Percentiles rank a stretch among this genome's conserved stretches.
Evolutionary conservation across 1,140 invertebrate species (phyloP).

Genomic region (Heliothis virescens): DNA sequence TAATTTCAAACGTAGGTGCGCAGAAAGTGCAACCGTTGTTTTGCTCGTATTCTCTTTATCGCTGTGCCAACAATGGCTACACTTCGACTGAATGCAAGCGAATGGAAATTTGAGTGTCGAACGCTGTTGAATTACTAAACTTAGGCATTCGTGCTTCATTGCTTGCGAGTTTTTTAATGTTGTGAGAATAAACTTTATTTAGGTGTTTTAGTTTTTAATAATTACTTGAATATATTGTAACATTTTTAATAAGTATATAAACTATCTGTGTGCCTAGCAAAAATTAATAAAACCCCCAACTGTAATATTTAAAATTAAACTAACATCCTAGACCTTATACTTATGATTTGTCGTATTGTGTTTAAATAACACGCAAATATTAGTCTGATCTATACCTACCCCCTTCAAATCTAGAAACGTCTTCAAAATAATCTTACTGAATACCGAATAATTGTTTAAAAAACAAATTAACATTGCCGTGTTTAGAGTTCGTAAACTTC

Average conservation of each 20-base stretch:
- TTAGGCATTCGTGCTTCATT: not conserved
- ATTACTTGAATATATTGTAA: not conserved
- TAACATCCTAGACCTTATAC: too few relatives aligned
- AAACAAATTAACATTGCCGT: constrained; percentile 13
- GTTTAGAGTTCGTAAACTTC: constrained; percentile 19
- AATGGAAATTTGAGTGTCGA: constrained; percentile 10
- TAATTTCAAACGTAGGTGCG: not conserved
- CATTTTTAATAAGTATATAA: too few relatives aligned
- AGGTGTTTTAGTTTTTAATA: not conserved
- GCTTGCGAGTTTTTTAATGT: not conserved
- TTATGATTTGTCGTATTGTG: too few relatives aligned
- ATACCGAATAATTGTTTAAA: not conserved
- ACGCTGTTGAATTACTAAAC: constrained; percentile 1
- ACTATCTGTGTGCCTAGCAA: too few relatives aligned
- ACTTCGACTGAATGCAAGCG: constrained; percentile 23
- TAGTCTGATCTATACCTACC: too few relatives aligned
- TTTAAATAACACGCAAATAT: too few relatives aligned
- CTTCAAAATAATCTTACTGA: too few relatives aligned
- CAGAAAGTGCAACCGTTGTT: constrained; percentile 14
- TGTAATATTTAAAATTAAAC: too few relatives aligned
- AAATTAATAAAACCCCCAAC: too few relatives aligned
- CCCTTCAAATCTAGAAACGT: too few relatives aligned
- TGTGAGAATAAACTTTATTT: not conserved
- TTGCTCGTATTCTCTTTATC: constrained; percentile 16
- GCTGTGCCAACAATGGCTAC: constrained; percentile 15